Percentiles rank a stretch among this genome's conserved stretches.
phyloP scores from a whole-genome alignment of 2,797 vertebrate species.

The Lutjanus argentimaculatus region DNA sequence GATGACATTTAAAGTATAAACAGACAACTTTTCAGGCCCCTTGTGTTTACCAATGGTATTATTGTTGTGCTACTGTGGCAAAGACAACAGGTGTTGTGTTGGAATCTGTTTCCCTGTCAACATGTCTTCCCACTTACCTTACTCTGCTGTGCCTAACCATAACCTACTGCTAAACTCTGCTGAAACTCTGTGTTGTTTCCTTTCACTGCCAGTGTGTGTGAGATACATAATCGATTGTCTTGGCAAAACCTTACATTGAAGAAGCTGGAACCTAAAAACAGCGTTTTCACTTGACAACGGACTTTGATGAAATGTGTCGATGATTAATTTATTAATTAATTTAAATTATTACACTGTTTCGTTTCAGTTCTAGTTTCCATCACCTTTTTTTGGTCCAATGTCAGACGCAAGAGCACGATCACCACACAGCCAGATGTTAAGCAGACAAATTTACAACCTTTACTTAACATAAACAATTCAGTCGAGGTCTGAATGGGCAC shows the following conservation, averaged over 20 bases:
- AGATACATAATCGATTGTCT: neutral
- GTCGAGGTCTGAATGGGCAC: constrained; percentile 11
- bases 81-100: too few relatives aligned
- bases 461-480: constrained; percentile 19
- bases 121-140: too few relatives aligned
- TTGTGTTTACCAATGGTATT: too few relatives aligned
- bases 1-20: neutral
- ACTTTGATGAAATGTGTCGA: neutral
- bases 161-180: too few relatives aligned
- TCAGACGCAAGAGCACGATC: neutral
- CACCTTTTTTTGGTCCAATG: neutral
- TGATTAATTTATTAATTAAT: neutral
- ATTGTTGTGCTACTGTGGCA: too few relatives aligned
- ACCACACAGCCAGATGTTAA: neutral
- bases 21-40: too few relatives aligned
- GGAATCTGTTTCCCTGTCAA: too few relatives aligned
- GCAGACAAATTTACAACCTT: constrained; percentile 14
- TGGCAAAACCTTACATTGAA: too few relatives aligned
- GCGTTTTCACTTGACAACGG: neutral
- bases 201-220: too few relatives aligned
- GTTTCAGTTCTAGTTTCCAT: neutral
- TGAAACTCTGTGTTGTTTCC: too few relatives aligned
- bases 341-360: neutral
- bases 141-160: too few relatives aligned
- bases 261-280: neutral